Percentiles rank a stretch among this genome's conserved stretches.
These are phyloP conservation scores for Steatocranus sp. DNA, from an alignment of 2,797 vertebrate species.

Conservation along the genomic window DNA sequence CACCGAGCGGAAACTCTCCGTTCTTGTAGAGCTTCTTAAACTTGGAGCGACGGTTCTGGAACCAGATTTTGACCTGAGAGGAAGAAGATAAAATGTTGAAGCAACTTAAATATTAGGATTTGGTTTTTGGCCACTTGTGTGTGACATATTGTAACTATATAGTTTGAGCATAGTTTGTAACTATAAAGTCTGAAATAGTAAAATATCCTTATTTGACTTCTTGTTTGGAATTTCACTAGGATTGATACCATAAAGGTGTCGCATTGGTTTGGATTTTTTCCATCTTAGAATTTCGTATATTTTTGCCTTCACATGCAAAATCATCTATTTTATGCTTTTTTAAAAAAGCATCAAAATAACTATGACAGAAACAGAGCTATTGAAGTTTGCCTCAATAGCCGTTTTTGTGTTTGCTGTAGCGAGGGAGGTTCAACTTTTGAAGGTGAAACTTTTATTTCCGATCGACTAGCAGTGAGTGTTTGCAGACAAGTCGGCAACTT, in stretches of 20 bases:
- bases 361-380: not conserved
- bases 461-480: not conserved
- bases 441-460: not conserved
- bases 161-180: not conserved
- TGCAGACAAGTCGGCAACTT: not conserved
- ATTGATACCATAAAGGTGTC: not conserved
- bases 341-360: not conserved
- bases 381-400: not conserved
- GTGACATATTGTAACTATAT: not conserved
- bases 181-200: not conserved
- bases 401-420: not conserved
- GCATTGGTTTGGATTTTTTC: not conserved
- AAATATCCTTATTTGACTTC: not conserved
- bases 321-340: not conserved
- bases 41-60: conserved; percentile 92
- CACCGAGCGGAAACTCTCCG: conserved; percentile 83
- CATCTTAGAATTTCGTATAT: accelerated
- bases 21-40: conserved; percentile 95
- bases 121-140: not conserved
- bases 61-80: conserved; percentile 91
- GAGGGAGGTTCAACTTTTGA: not conserved
- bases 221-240: not conserved
- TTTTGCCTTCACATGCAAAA: not conserved
- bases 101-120: not conserved
- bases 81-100: not conserved